Evolutionary conservation across 2,888 invertebrate species (phyloP), one percentile per base, ranked within the genome.

Genomic region (Nomada fucata): DNA sequence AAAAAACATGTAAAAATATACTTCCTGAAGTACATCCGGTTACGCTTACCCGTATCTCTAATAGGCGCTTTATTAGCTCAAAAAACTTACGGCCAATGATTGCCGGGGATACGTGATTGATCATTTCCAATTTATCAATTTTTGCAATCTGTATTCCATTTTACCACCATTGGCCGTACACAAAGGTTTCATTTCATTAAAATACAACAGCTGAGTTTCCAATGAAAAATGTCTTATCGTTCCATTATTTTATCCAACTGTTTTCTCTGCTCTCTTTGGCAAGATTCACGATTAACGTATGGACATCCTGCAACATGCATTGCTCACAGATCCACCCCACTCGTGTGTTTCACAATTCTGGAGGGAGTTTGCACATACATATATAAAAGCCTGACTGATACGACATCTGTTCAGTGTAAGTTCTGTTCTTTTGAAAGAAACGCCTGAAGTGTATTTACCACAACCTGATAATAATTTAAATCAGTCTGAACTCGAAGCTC

Each of bases 301-400:
- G n/a, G 13, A 67, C 11, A 7, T 60, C 13, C 26, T 44, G 5
- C 5, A 23, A 23, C n/a, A n/a, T 67, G 23, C 55, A 68, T 63
- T 55, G 23, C 61, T 61, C 26, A 23, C 26, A 20, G 23, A 13
- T 50, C 50, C 60, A 44, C 75, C 82, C 87, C 85, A 77, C 71
- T 55, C 57, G 23, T 61, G n/a, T 50, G n/a, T 42, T 71, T 50
- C 57, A 50, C 23, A 20, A 52, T 76, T 9, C 52, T 75, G 80
- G 75, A 57, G 70, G 63, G 69, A 76, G 78, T 59, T 50, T 15
- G 65, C 42, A 20, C 60, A 68, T 59, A 83, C 26, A 75, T 59
- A 83, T 88, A 88, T 86, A 88, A 86, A 88, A 83, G 76, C 79
- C 42, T 77, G 76, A 47, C 64, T 65, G 67, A 75, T 80, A 71